Conservation (phyloP, 37 sponge, comb jelly and placozoan species). For the Spongilla lacustris region DNA sequence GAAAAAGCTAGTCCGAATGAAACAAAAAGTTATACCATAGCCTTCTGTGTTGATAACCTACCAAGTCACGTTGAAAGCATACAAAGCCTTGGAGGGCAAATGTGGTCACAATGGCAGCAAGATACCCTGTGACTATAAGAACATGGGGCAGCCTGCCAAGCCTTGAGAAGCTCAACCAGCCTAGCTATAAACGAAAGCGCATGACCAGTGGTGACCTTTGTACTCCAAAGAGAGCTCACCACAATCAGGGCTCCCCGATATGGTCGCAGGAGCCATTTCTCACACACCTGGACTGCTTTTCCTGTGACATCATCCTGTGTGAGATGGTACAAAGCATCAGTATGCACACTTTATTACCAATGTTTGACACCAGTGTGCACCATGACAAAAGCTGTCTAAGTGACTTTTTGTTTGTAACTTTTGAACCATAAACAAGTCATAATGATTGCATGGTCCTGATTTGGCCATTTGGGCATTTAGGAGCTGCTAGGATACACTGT, state of each 20-base stretch:
- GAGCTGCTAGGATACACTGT: no score
- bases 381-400: no score
- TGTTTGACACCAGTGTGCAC: no score
- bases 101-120: constrained; percentile 28
- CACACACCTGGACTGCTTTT: not conserved
- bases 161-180: not conserved
- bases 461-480: no score
- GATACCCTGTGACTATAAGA: constrained; percentile 3
- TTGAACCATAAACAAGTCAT: no score
- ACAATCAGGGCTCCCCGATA: not conserved
- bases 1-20: not conserved
- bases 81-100: constrained; percentile 41
- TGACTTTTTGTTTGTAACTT: no score
- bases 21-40: not conserved
- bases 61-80: constrained; percentile 55
- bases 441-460: no score
- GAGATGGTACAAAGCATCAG: no score
- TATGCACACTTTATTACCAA: no score
- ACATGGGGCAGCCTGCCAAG: not conserved
- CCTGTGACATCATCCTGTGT: not conserved
- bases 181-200: not conserved
- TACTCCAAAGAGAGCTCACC: not conserved
- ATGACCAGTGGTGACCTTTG: no score
- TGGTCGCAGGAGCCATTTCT: not conserved
- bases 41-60: constrained; percentile 33